Evolutionary conservation across 2,797 vertebrate species (phyloP).

Genomic region (Capromys pilorides): DNA sequence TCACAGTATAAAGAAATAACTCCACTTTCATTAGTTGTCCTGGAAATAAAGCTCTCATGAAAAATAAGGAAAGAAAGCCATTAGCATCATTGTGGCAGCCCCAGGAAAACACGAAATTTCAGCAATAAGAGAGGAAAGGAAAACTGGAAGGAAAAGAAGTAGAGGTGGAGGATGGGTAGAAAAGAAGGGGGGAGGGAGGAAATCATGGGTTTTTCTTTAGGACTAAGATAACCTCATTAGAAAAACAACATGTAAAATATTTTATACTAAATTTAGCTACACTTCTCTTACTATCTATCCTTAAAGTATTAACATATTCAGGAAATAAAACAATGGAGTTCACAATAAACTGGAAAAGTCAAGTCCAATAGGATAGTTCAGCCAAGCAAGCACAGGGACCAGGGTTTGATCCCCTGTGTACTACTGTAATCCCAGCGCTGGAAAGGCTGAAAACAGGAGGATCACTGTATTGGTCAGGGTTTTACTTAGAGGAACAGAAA

Average conservation of each 20-base stretch:
- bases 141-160: too few species aligned
- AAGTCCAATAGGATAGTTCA: too few species aligned
- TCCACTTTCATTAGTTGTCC: not conserved
- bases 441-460: too few species aligned
- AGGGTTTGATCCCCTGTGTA: too few species aligned
- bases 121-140: not conserved
- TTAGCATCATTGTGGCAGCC: not conserved
- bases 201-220: not conserved
- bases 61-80: not conserved
- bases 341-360: not conserved
- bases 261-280: not conserved
- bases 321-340: not conserved
- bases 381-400: too few species aligned
- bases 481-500: too few species aligned
- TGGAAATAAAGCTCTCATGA: not conserved
- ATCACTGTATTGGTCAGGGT: too few species aligned
- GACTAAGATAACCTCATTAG: not conserved
- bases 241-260: not conserved
- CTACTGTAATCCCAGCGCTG: too few species aligned
- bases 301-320: constrained; percentile 3
- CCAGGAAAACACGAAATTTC: not conserved
- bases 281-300: not conserved
- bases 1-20: not conserved
- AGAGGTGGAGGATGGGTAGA: fast-evolving
- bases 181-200: not conserved